phyloP scores from a whole-genome alignment of 2,888 invertebrate genomes.

The Rhagonycha fulva region DNA sequence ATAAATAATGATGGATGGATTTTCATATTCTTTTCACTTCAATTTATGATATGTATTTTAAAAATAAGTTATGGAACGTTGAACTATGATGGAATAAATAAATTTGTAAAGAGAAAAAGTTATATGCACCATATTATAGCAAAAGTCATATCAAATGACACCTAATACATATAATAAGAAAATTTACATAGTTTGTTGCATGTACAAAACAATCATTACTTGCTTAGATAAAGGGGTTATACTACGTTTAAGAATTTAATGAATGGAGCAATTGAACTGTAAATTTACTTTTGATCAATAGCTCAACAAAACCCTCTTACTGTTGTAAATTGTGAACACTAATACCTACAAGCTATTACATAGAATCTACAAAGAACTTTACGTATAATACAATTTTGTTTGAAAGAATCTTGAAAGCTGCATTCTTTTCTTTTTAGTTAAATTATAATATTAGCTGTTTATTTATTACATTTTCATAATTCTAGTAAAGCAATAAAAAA shows the following conservation, averaged over 20 bases:
- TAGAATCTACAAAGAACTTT: conserved; percentile 5
- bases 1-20: neutral
- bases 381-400: neutral
- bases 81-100: neutral
- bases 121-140: neutral
- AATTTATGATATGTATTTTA: neutral
- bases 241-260: conserved; percentile 23
- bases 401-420: neutral
- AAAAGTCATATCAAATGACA: neutral
- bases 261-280: conserved; percentile 28
- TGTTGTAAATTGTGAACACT: conserved; percentile 11
- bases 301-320: conserved; percentile 25
- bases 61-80: neutral
- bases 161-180: too few species aligned
- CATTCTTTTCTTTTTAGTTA: neutral
- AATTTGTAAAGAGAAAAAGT: neutral
- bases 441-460: neutral
- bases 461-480: neutral
- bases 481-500: neutral
- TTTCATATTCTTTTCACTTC: neutral
- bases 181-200: neutral
- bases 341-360: conserved; percentile 23
- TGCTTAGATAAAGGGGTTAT: neutral
- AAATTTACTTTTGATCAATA: conserved; percentile 32
- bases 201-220: neutral